These are phyloP conservation scores for Drosophila antonietae DNA, from an alignment of 2,888 invertebrate species.

Conservation along the genomic window DNA sequence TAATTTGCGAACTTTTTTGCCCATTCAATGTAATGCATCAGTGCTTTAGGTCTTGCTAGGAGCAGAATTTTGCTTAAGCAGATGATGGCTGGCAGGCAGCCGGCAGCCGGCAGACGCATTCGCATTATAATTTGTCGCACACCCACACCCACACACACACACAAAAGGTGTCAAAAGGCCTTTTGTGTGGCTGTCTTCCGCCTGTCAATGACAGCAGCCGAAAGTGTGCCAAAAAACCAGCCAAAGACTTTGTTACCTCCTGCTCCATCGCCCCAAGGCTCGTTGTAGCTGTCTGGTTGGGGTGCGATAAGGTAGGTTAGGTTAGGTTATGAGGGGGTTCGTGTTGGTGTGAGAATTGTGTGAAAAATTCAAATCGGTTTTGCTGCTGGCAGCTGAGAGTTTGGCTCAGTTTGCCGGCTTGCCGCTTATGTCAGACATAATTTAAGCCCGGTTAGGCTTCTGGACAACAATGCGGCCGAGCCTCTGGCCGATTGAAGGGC, in stretches of 20 bases:
- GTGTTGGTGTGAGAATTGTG: constrained; percentile 39
- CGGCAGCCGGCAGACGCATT: constrained; percentile 51
- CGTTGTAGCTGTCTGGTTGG: not conserved
- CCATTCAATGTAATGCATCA: constrained; percentile 44
- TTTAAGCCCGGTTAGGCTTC: constrained; percentile 67
- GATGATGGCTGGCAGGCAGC: constrained; percentile 33
- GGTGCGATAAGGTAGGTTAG: constrained; percentile 26
- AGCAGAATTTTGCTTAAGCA: constrained; percentile 38
- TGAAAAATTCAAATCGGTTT: constrained; percentile 75
- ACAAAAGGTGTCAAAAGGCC: constrained; percentile 72
- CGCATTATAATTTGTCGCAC: constrained; percentile 62
- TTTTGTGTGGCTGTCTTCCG: constrained; percentile 68
- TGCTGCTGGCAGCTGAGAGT: constrained; percentile 58
- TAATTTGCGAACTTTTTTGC: constrained; percentile 37
- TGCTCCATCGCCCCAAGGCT: not conserved
- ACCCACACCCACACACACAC: not conserved
- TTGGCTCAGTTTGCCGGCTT: constrained; percentile 46
- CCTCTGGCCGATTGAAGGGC: constrained; percentile 40
- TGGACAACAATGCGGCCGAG: constrained; percentile 52
- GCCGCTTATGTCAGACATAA: constrained; percentile 73
- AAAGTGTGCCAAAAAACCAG: constrained; percentile 69
- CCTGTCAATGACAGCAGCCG: constrained; percentile 71
- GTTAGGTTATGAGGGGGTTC: not conserved
- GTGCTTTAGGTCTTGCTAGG: constrained; percentile 43
- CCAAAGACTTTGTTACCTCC: constrained; percentile 71